These are phyloP conservation scores for Cantharis flavilabris DNA, from an alignment of 2,888 invertebrate genomes.

Conservation along the genomic window DNA sequence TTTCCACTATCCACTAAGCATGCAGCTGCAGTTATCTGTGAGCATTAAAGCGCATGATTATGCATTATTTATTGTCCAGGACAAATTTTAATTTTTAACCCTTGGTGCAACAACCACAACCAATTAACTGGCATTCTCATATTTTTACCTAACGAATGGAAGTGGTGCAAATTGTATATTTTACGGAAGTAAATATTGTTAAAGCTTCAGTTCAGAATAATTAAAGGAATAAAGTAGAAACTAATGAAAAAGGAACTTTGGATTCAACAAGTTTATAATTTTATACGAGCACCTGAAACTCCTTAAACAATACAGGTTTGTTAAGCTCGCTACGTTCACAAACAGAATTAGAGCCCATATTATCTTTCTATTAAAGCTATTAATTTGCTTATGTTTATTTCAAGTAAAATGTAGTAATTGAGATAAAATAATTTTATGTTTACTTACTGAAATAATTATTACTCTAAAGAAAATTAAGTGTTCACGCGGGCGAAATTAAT, in stretches of 20 bases:
- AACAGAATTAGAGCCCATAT: conserved; percentile 12
- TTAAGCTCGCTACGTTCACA: conserved; percentile 13
- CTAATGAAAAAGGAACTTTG: background rate
- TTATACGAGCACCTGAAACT: conserved; percentile 11
- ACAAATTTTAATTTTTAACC: background rate
- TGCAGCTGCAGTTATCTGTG: background rate
- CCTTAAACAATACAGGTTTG: conserved; percentile 11
- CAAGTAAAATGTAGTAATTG: background rate
- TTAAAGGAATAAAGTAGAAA: background rate
- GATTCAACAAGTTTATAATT: conserved; percentile 11
- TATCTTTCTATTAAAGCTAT: conserved; percentile 9
- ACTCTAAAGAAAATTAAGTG: background rate
- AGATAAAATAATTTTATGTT: conserved; percentile 3
- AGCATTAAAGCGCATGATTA: background rate
- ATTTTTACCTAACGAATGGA: background rate
- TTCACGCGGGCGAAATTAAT: background rate
- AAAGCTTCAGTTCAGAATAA: background rate
- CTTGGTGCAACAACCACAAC: background rate
- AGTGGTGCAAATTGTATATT: too few species aligned
- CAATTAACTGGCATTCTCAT: background rate
- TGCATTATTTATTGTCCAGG: background rate
- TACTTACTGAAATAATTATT: background rate
- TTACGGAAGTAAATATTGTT: background rate
- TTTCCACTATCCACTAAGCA: background rate
- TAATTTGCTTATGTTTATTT: conserved; percentile 11